Percentiles rank a stretch among this genome's conserved stretches.
Evolutionary conservation across 2,113 vertebrate species (phyloP).

Genomic region (Thunnus maccoyii): DNA sequence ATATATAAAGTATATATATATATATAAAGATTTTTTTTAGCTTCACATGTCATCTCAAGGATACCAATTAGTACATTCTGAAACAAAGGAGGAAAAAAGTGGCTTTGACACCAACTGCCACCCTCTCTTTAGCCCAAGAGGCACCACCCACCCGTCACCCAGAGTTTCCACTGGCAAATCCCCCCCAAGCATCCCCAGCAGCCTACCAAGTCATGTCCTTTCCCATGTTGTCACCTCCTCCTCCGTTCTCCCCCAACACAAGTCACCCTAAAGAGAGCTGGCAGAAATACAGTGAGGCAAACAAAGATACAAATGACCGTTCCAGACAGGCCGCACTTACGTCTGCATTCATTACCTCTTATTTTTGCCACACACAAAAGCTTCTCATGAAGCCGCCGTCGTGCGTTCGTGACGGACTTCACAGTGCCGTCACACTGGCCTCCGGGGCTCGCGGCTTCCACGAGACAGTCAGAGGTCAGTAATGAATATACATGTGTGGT

Average conservation of each 20-base stretch:
- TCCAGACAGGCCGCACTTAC: slow-evolving; percentile 44
- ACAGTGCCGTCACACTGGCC: slow-evolving; percentile 55
- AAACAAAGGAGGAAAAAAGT: slow-evolving; percentile 7
- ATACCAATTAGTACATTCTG: neutral
- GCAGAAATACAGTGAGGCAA: slow-evolving; percentile 55
- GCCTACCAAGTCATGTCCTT: slow-evolving; percentile 35
- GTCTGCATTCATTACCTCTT: slow-evolving; percentile 70
- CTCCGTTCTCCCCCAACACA: slow-evolving; percentile 29
- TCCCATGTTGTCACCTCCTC: slow-evolving; percentile 26
- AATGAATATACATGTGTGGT: slow-evolving; percentile 83
- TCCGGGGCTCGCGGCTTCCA: slow-evolving; percentile 55
- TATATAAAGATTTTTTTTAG: neutral
- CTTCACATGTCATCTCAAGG: neutral
- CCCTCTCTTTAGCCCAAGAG: neutral
- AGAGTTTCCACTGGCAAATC: slow-evolving; percentile 1
- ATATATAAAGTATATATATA: neutral
- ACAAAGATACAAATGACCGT: slow-evolving; percentile 70
- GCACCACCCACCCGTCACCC: neutral
- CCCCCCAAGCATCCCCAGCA: slow-evolving; percentile 27
- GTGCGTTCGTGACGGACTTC: slow-evolving; percentile 49
- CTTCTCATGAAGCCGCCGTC: slow-evolving; percentile 30
- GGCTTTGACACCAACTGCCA: slow-evolving; percentile 29
- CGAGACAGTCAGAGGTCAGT: slow-evolving; percentile 77
- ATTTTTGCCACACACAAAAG: slow-evolving; percentile 58
- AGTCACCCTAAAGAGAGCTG: slow-evolving; percentile 51